These are phyloP conservation scores for Apodemia mormo DNA, from an alignment of 2,888 invertebrate species.

Conservation along the genomic window DNA sequence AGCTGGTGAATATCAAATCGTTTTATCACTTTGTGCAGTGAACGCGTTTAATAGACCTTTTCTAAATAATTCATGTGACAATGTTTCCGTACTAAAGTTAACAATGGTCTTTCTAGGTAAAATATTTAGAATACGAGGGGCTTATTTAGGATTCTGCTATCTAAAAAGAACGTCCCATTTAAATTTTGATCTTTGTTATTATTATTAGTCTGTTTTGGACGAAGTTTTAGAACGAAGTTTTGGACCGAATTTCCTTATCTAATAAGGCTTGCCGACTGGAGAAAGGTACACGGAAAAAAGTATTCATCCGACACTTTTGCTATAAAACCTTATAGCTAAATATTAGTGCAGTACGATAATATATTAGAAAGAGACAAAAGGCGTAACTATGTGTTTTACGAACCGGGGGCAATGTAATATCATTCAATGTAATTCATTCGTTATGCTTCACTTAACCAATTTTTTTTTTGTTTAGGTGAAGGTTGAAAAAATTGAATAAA, in stretches of 20 bases:
- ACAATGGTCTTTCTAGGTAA: constrained; percentile 4
- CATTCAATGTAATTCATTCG: no score
- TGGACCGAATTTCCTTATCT: no score
- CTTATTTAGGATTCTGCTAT: not conserved
- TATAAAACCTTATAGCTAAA: not conserved
- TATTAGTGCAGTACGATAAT: no score
- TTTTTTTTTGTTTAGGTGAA: no score
- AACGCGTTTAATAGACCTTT: constrained; percentile 16
- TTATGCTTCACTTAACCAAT: no score
- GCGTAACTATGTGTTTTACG: no score
- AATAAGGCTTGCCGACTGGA: no score
- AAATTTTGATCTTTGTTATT: not conserved
- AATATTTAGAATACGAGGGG: not conserved
- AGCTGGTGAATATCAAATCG: constrained; percentile 22
- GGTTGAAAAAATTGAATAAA: no score
- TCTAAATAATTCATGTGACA: constrained; percentile 18
- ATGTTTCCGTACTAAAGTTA: not conserved
- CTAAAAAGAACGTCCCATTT: not conserved
- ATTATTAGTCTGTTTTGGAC: not conserved
- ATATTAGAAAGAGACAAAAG: no score
- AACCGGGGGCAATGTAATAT: no score
- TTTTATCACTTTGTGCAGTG: constrained; percentile 13
- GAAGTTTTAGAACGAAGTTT: not conserved
- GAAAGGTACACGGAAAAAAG: no score
- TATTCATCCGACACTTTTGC: not conserved